Evolutionary conservation across 2,888 invertebrate genomes (phyloP), one percentile per base, ranked within the genome.

Genomic region (Euphydryas editha): DNA sequence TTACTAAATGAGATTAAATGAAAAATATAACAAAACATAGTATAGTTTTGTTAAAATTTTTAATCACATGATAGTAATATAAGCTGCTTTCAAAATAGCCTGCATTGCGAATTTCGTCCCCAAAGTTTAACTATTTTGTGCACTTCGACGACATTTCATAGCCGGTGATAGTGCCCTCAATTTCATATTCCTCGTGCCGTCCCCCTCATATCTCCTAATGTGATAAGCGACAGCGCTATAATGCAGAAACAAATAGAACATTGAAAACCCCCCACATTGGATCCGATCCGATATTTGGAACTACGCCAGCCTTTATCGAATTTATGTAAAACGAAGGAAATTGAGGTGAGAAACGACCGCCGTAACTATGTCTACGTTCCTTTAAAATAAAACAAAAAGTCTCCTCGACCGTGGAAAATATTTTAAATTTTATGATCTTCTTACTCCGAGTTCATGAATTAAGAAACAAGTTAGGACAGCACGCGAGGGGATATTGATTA

Each of bases 301-400:
- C 72, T 66, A 70, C 74, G 88, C 88, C 90, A 90, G 79, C 76
- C 80, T 78, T 87, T 88, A 87, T 87, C 86, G 85, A 84, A 86
- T 87, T 84, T 81, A 83, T 85, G 84, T 84, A 84, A 86, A 85
- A 84, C 69, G 83, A 85, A 85, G 83, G 83, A 85, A 86, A 85
- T 86, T 82, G 84, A 87, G 85, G 85, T 86, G 85, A 81, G 80
- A 84, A 83, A 81, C 73, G 80, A 75, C 78, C 77, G 73, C 69
- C 73, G 72, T 75, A 77, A 79, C 76, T 75, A 75, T 75, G 70
- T 67, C 75, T 73, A 70, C 71, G 65, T 75, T 76, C 72, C 70
- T 67, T 66, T 62, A 46, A 64, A 62, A 68, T 69, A 51, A 63
- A 69, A 63, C 59, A 63, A 71, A 67, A 71, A 70, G 65, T 67